These are phyloP conservation scores for Nothocercus julius DNA, from an alignment of 2,113 vertebrate genomes.

Conservation along the genomic window DNA sequence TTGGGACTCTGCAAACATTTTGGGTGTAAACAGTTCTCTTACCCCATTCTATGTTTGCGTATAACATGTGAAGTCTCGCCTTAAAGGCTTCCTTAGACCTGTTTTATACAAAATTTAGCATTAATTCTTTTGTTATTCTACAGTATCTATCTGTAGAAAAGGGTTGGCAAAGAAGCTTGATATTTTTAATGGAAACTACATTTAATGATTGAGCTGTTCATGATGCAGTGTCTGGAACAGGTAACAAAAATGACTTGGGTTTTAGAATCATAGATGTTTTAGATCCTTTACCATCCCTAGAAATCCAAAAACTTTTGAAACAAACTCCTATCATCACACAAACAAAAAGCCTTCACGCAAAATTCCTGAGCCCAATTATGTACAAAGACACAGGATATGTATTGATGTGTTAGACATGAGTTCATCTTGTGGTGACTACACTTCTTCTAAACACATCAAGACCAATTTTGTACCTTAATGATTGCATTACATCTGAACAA, in stretches of 20 bases:
- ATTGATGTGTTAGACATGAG: not conserved
- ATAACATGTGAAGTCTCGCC: not conserved
- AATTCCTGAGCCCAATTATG: not conserved
- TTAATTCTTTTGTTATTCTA: not conserved
- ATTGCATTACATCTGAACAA: not conserved
- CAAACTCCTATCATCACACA: not conserved
- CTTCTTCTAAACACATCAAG: not conserved
- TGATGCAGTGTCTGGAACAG: rapidly evolving
- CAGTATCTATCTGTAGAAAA: not conserved
- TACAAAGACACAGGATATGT: not conserved
- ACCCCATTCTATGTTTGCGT: not conserved
- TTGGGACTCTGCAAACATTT: not conserved
- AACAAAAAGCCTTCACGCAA: not conserved
- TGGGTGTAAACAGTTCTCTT: not conserved
- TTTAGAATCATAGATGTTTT: not conserved
- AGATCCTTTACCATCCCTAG: not conserved
- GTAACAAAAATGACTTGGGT: not conserved
- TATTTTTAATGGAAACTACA: rapidly evolving
- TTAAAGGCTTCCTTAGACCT: not conserved
- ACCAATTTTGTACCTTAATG: not conserved
- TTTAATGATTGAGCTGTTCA: not conserved
- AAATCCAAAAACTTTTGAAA: not conserved
- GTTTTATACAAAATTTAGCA: not conserved
- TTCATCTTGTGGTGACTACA: not conserved
- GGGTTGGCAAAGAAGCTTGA: not conserved